Evolutionary conservation across 2,113 vertebrate species (phyloP), one percentile per base, ranked within the genome.

Genomic region (Equus quagga): DNA sequence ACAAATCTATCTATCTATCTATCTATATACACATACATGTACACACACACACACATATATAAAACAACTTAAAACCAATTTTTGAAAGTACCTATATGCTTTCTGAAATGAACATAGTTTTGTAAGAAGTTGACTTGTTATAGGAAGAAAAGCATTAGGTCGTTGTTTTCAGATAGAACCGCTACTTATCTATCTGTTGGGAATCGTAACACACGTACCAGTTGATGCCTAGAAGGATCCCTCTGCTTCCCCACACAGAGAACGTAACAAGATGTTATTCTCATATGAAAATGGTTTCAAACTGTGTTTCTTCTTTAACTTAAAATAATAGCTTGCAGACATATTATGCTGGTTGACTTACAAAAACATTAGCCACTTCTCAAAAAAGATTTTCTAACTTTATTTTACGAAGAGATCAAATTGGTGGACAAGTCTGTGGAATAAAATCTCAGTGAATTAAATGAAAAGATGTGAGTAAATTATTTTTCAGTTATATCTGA

Each of bases 261-360:
- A 41, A 93, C 62, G 46, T 49, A 23, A 15, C 4, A 10, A 65
- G n/a, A 62, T 60, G 15, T 28, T 49, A 80, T 54, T 89, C 62
- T 60, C 49, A n/a, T 51, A 49, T 1, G 23, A 92, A 94, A 69
- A 84, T 54, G 4, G 0, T 87, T 95, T 92, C n/a, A 86, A 62
- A 46, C 83, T 79, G n/a, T 58, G 24, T 93, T 95, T 96, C 87
- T 93, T 81, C n/a, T 24, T 36, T 46, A 93, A 89, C 51, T 94
- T 94, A 80, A 92, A 90, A 89, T 76, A 96, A 70, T 89, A 76
- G 49, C 2, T 78, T 92, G 14, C 26, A 94, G 62, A 21, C 46
- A 65, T 54, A 54, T 18, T 60, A 28, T 58, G 5, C 21, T 94
- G 2, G 82, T 91, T 94, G 60, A 88, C 62, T 82, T 46, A 62